Conservation (phyloP, 2,888 invertebrate species). For the Aphodius sticticus region DNA sequence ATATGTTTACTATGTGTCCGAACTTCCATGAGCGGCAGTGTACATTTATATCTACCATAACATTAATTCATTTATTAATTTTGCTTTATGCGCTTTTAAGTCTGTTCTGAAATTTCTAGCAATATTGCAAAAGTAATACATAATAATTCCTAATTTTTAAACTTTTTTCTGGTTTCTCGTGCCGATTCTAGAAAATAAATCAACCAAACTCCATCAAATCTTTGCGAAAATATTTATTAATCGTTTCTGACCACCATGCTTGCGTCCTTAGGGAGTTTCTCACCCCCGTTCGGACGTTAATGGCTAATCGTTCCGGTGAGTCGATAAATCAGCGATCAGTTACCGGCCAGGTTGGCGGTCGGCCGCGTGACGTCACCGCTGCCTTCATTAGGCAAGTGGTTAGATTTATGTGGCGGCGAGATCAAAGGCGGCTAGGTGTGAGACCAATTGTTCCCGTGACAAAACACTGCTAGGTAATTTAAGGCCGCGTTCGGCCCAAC, state of each 20-base stretch:
- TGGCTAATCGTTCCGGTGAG: constrained; percentile 50
- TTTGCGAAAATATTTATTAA: background rate
- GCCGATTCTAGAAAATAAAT: too few species aligned
- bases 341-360: constrained; percentile 43
- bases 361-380: constrained; percentile 42
- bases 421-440: constrained; percentile 62
- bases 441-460: constrained; percentile 64
- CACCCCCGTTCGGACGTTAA: constrained; percentile 44
- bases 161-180: too few species aligned
- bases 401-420: constrained; percentile 61
- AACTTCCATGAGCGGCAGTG: too few species aligned
- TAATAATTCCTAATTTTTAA: too few species aligned
- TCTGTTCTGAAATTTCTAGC: too few species aligned
- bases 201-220: background rate
- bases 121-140: too few species aligned
- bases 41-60: too few species aligned
- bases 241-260: background rate
- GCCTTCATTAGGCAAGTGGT: constrained; percentile 62
- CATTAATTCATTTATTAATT: too few species aligned
- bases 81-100: too few species aligned
- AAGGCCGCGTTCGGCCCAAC: constrained; percentile 45
- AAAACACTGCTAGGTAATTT: constrained; percentile 63
- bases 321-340: constrained; percentile 59
- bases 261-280: background rate
- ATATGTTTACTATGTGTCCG: too few species aligned